phyloP scores from a whole-genome alignment of 2,113 vertebrate genomes.

The Heterochromis multidens region DNA sequence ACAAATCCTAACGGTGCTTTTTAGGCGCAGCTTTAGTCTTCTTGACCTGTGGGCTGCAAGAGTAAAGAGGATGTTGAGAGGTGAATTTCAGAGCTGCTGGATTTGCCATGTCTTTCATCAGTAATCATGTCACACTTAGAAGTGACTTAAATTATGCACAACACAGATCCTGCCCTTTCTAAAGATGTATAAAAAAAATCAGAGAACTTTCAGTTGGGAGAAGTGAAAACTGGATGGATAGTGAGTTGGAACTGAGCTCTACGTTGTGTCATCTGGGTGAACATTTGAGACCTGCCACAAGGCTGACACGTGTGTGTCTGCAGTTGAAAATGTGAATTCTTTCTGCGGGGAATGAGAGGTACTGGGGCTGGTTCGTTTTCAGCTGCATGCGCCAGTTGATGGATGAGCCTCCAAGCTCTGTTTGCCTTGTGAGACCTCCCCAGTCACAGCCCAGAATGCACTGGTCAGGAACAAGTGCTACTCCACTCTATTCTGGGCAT shows the following conservation, averaged over 20 bases:
- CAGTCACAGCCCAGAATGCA: slow-evolving; percentile 25
- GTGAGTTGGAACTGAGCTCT: background rate
- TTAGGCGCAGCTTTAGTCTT: background rate
- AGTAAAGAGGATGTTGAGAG: background rate
- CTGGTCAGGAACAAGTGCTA: slow-evolving; percentile 43
- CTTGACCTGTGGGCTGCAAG: background rate
- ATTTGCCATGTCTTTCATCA: background rate
- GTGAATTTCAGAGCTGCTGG: background rate
- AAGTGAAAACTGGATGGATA: background rate
- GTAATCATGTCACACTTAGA: background rate
- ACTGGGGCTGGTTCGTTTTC: background rate
- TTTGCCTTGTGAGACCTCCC: slow-evolving; percentile 27
- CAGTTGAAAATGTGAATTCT: background rate
- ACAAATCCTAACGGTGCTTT: background rate
- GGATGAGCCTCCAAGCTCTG: slow-evolving; percentile 51
- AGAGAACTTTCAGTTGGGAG: background rate
- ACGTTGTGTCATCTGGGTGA: background rate
- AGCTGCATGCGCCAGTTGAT: slow-evolving; percentile 39
- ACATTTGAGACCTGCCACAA: background rate
- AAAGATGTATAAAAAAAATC: background rate
- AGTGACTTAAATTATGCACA: background rate
- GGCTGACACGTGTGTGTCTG: background rate
- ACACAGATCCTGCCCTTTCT: background rate
- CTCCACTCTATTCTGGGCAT: slow-evolving; percentile 39
- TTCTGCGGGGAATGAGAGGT: background rate